Evolutionary conservation across 1,140 invertebrate species (phyloP), one percentile per base, ranked within the genome.

Genomic region (Cheumatopsyche charites): DNA sequence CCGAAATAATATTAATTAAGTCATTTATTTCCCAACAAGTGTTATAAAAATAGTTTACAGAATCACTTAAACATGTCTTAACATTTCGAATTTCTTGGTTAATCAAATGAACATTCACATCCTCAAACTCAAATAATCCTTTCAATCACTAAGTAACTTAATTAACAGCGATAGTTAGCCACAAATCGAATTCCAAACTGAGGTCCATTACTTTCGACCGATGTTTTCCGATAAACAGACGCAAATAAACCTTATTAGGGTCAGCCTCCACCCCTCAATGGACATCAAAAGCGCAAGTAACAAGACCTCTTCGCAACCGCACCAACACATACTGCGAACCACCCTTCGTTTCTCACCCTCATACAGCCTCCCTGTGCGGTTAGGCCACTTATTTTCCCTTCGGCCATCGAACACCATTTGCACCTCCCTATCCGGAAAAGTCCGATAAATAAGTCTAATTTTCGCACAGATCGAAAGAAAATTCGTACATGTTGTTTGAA

Each of bases 401-500:
- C 70, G 70, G 73, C 68, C 73, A 75, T 75, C 73, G 70, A 75
- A 75, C 49, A 68, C 70, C 73, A 61, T 72, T 75, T 68, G 65
- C 70, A 67, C 70, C 73, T 67, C 62, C 12, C 23, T 12, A 49
- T 15, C 47, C 70, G 55, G 19, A 29, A 15, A 58, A 63, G 58
- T 36, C 70, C 73, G 62, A 75, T 75, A 75, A 75, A 75, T 75
- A 75, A 75, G 73, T 72, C 72, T 75, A n/a, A 75, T 72, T 74
- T 63, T 58, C 49, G 29, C 29, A 36, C 3, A 36, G 3, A 36
- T 9, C 3, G 29, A 36, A 36, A 9, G 29, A 36, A 9, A 36
- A 36, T 36, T 36, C 29, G 9, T 36, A 36, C 29, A 9, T 36
- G 29, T 36, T 36, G 29, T 36, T 4, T 9, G 29, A 36, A 36